phyloP scores from a whole-genome alignment of 2,797 vertebrate species.

The Capromys pilorides region DNA sequence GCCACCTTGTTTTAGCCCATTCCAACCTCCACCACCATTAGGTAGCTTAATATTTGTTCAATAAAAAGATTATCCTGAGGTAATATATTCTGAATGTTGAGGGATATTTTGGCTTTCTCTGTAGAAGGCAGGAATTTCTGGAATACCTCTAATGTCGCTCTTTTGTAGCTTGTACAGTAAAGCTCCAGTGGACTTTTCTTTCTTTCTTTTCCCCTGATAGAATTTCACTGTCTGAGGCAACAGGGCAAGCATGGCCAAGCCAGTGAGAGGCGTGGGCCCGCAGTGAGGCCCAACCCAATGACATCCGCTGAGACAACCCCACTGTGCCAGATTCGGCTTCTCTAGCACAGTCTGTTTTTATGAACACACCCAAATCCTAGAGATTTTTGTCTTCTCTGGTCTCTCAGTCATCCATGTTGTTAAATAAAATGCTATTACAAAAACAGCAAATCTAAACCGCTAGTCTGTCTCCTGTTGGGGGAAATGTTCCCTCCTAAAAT shows the following conservation, averaged over 20 bases:
- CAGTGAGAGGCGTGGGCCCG: not conserved
- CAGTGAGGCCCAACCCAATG: slow-evolving; percentile 65
- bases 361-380: slow-evolving; percentile 62
- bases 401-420: not conserved
- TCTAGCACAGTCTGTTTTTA: slow-evolving; percentile 49
- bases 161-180: slow-evolving; percentile 61
- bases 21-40: not conserved
- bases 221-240: not conserved
- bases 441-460: not conserved
- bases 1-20: not conserved
- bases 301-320: slow-evolving; percentile 63
- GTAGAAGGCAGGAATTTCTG: not conserved
- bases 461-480: not conserved
- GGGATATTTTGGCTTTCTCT: slow-evolving; percentile 21
- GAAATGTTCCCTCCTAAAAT: not conserved
- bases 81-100: not conserved
- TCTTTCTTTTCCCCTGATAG: not conserved
- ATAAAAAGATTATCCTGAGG: not conserved
- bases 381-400: slow-evolving; percentile 30
- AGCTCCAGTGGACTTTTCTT: not conserved
- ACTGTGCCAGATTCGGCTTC: slow-evolving; percentile 15
- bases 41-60: not conserved
- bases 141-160: not conserved
- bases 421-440: slow-evolving; percentile 6
- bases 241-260: slow-evolving; percentile 3